Conservation (phyloP, 1,140 invertebrate genomes). For the Pemphigus obesinymphae region DNA sequence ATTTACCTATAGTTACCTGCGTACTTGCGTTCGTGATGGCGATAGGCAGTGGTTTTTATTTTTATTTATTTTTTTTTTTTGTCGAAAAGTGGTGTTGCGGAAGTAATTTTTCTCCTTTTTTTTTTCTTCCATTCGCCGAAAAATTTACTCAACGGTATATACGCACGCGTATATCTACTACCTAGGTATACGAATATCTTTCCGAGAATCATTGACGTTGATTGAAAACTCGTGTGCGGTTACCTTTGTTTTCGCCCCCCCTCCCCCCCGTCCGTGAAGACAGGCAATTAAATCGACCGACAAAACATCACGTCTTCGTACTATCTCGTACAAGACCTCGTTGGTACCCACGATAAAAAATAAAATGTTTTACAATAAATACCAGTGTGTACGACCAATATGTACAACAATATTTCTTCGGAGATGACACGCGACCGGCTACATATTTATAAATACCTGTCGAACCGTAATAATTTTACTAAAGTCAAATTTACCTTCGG, state of each 20-base stretch:
- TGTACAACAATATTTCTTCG: no score
- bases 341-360: not conserved
- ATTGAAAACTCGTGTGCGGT: not conserved
- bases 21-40: no score
- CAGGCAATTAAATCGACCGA: no score
- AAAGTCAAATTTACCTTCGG: not conserved
- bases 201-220: not conserved
- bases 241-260: not conserved
- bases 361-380: not conserved
- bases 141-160: not conserved
- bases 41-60: not conserved
- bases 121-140: not conserved
- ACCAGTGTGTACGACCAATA: no score
- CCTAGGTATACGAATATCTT: not conserved
- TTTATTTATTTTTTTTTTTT: not conserved
- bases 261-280: no score
- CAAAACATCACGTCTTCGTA: not conserved
- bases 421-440: not conserved
- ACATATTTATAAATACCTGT: no score
- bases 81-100: not conserved
- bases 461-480: not conserved
- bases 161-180: not conserved
- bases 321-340: not conserved
- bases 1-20: no score
- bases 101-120: no score